Percentiles rank a stretch among this genome's conserved stretches.
Evolutionary conservation across 2,113 vertebrate genomes (phyloP).

Genomic region (Aegithalos caudatus): DNA sequence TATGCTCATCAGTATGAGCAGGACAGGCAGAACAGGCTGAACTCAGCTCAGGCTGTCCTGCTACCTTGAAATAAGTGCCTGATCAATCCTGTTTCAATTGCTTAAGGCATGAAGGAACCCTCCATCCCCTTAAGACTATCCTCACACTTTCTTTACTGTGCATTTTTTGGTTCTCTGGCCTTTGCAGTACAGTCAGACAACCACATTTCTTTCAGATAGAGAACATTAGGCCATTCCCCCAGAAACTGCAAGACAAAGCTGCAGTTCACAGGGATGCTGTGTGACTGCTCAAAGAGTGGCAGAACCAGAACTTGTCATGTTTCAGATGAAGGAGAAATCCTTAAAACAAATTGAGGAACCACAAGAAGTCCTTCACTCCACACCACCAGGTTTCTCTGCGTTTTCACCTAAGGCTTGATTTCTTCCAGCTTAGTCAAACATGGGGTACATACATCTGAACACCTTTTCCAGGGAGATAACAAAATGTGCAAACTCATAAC

Average conservation of each 20-base stretch:
- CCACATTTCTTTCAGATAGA: neutral
- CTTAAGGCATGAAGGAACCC: neutral
- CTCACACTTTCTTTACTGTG: neutral
- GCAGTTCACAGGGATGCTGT: neutral
- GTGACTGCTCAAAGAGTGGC: neutral
- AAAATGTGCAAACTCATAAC: slow-evolving; percentile 29
- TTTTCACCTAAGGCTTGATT: neutral
- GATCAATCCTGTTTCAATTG: neutral
- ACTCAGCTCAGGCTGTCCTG: neutral
- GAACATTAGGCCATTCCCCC: neutral
- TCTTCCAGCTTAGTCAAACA: neutral
- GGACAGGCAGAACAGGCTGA: neutral
- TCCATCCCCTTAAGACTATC: neutral
- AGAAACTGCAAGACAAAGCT: neutral
- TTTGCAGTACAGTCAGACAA: neutral
- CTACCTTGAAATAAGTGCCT: neutral
- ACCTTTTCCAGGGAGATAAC: neutral
- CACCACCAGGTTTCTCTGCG: neutral
- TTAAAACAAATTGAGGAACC: neutral
- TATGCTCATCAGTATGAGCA: neutral
- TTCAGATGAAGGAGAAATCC: neutral
- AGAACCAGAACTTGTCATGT: neutral
- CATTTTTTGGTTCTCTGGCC: neutral
- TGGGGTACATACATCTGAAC: neutral
- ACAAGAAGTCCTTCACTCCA: neutral